These are phyloP conservation scores for Corvus moneduloides DNA, from an alignment of 2,113 vertebrate species.

Conservation along the genomic window DNA sequence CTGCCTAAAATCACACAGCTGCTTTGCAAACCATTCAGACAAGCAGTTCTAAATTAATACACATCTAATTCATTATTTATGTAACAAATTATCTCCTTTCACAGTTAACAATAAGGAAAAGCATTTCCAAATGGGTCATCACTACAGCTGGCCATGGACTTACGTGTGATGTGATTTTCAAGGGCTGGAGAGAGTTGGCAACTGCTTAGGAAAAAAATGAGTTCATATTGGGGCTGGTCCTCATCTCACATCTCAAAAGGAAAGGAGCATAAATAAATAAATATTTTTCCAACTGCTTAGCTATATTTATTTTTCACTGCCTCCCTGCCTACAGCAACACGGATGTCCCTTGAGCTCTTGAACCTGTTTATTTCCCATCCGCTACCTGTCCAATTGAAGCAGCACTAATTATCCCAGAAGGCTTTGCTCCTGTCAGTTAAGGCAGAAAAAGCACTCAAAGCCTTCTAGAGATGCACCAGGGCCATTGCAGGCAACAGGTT, in stretches of 20 bases:
- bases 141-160: not conserved
- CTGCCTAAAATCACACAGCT: constrained; percentile 53
- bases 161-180: not conserved
- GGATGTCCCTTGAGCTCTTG: constrained; percentile 55
- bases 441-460: constrained; percentile 54
- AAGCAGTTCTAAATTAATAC: constrained; percentile 54
- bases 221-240: not conserved
- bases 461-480: constrained; percentile 24
- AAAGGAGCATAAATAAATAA: constrained; percentile 65
- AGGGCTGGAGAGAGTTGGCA: not conserved
- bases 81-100: constrained; percentile 61
- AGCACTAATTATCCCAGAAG: constrained; percentile 60
- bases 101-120: constrained; percentile 39
- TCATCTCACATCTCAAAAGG: constrained; percentile 28
- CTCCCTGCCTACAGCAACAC: constrained; percentile 61
- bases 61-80: constrained; percentile 68
- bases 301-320: constrained; percentile 62
- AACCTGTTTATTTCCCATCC: constrained; percentile 50
- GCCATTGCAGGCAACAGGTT: constrained; percentile 36
- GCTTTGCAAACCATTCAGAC: constrained; percentile 46
- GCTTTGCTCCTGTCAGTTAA: constrained; percentile 44
- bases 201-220: not conserved
- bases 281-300: constrained; percentile 66
- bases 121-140: constrained; percentile 46
- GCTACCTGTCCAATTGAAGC: constrained; percentile 61